Evolutionary conservation across 2,888 invertebrate species (phyloP), one percentile per base, ranked within the genome.

Genomic region (Drosophila tanythrix): DNA sequence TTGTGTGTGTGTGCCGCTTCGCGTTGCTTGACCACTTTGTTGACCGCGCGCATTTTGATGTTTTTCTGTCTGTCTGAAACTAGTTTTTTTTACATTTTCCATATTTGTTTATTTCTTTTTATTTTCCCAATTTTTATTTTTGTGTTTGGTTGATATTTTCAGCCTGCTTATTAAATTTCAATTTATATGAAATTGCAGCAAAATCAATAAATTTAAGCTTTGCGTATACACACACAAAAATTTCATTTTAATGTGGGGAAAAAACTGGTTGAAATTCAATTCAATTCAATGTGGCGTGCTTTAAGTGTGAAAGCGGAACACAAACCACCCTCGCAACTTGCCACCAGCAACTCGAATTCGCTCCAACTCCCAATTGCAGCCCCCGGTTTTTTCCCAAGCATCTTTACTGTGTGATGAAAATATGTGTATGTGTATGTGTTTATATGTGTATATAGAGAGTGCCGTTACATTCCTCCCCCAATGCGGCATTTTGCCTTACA

Each of bases 21-120:
- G 85, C 90, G 89, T 91, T 84, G 90, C 84, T 90, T 90, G 84
- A 90, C 88, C 82, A 89, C 91, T 88, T 91, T 86, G 74, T 90
- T 86, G 74, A 76, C 78, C 88, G 81, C 88, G 90, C 91, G 88
- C 76, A 81, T 85, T 83, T 89, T 84, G 48, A 58, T 82, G 68
- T 70, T 74, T 79, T 73, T 77, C 56, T 46, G 25, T 46, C 21
- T 21, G 60, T 63, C 66, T 63, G 40, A 88, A 87, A 90, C 87
- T 75, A 79, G 77, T 86, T 88, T 84, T 76, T 69, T 53, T 66
- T 59, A 58, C 8, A 46, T 46, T 15, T 46, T 59, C 65, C 46
- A 48, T 63, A 25, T 27, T 55, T 36, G 46, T 25, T 46, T 21
- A 21, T 43, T 15, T 46, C 21, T 36, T 46, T 35, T 31, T 63